Conservation (phyloP, 1,140 invertebrate genomes). For the Drosophila mayri region DNA sequence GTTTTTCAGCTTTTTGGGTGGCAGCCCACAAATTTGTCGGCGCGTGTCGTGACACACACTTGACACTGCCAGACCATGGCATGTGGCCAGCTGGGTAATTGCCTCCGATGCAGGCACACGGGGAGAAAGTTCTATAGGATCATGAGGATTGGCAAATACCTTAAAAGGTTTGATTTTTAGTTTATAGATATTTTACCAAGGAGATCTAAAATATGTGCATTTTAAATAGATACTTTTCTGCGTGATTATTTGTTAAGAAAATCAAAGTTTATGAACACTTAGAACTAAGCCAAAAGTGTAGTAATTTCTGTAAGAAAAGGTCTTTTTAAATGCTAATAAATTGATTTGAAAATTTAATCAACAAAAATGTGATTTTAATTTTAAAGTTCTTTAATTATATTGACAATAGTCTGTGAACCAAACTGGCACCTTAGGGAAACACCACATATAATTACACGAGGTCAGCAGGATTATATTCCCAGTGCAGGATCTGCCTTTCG, state of each 20-base stretch:
- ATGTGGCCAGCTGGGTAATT: constrained; percentile 46
- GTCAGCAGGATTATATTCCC: not conserved
- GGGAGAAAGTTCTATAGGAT: not conserved
- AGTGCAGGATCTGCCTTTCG: constrained; percentile 7
- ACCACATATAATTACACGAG: not conserved
- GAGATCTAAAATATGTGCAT: not conserved
- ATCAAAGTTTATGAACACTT: no score
- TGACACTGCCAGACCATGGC: constrained; percentile 38
- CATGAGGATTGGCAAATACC: not conserved
- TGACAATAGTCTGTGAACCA: no score
- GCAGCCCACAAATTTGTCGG: constrained; percentile 53
- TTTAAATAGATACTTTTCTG: not conserved
- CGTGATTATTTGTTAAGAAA: no score
- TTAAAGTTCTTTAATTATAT: no score
- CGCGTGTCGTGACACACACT: constrained; percentile 54
- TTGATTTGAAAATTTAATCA: no score
- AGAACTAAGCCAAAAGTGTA: no score
- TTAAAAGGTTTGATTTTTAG: not conserved
- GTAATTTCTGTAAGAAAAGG: no score
- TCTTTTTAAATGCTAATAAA: no score
- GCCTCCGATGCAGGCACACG: constrained; percentile 45
- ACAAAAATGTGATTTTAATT: no score
- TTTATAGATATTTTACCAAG: not conserved
- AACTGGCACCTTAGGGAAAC: not conserved
- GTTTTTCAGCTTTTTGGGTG: constrained; percentile 43